A percentile compares a stretch with the other conserved stretches of the same genome.
These are phyloP conservation scores for Ianthella basta DNA, from an alignment of 37 sponge, comb jelly and placozoan genomes.

Conservation along the genomic window DNA sequence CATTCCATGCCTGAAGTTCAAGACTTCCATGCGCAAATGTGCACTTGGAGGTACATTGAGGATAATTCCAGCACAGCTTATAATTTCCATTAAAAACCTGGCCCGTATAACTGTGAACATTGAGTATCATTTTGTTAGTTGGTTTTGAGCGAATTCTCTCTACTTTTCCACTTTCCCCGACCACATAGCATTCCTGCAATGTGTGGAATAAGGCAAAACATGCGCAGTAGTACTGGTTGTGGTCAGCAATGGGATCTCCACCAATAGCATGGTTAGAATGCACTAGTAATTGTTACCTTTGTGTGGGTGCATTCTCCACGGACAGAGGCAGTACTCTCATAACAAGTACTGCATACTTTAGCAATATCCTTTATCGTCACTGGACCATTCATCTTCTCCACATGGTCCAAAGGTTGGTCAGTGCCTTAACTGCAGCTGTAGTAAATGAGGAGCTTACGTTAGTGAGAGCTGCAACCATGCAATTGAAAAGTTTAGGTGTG, in stretches of 20 bases:
- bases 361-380: not conserved
- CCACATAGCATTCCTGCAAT: not conserved
- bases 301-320: not conserved
- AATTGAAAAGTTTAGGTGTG: too few species aligned
- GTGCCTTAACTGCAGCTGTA: too few species aligned
- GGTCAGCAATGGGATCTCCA: not conserved
- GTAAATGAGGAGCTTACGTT: too few species aligned
- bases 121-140: not conserved
- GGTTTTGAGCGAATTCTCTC: slow-evolving; percentile 3
- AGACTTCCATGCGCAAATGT: slow-evolving; percentile 27
- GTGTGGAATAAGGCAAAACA: too few species aligned
- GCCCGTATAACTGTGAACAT: not conserved
- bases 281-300: not conserved
- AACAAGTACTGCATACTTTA: slow-evolving; percentile 10
- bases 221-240: not conserved
- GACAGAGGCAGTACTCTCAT: not conserved
- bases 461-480: too few species aligned
- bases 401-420: too few species aligned
- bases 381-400: not conserved
- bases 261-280: not conserved
- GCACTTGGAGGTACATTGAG: not conserved
- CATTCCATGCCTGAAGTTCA: slow-evolving; percentile 16
- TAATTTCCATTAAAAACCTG: not conserved
- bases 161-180: not conserved
- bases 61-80: slow-evolving; percentile 3